These are phyloP conservation scores for Aegithalos caudatus DNA, from an alignment of 2,113 vertebrate genomes.

Conservation along the genomic window DNA sequence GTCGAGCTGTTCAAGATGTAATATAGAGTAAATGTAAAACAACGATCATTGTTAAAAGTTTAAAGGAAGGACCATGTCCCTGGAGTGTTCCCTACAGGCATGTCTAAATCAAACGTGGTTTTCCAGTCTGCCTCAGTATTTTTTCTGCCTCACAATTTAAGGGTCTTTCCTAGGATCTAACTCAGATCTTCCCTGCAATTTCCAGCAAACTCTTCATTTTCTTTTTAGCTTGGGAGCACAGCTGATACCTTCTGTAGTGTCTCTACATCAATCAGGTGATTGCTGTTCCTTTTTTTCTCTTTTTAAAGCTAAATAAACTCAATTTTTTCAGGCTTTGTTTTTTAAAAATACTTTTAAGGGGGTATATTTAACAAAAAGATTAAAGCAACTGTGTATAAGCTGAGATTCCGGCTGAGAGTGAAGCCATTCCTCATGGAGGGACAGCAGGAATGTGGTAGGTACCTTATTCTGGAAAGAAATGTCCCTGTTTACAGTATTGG, in stretches of 20 bases:
- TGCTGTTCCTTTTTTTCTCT: background rate
- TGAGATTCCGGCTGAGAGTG: background rate
- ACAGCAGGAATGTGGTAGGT: background rate
- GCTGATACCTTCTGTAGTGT: accelerated
- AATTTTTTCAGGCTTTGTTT: background rate
- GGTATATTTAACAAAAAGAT: background rate
- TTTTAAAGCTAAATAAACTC: background rate
- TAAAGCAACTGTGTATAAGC: background rate
- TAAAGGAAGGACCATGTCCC: background rate
- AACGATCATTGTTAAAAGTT: background rate
- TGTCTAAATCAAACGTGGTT: background rate
- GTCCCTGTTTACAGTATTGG: background rate
- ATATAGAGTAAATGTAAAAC: background rate
- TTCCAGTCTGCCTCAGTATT: background rate
- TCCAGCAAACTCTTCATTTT: background rate
- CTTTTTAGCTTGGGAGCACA: background rate
- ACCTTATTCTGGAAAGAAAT: background rate
- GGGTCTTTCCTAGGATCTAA: background rate
- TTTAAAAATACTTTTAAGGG: background rate
- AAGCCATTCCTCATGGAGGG: background rate
- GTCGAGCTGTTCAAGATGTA: background rate
- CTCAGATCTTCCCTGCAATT: background rate
- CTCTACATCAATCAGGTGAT: background rate
- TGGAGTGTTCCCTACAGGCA: accelerated
- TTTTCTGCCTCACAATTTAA: background rate